Conservation (phyloP, 2,113 vertebrate species). For the Dipodomys merriami region DNA sequence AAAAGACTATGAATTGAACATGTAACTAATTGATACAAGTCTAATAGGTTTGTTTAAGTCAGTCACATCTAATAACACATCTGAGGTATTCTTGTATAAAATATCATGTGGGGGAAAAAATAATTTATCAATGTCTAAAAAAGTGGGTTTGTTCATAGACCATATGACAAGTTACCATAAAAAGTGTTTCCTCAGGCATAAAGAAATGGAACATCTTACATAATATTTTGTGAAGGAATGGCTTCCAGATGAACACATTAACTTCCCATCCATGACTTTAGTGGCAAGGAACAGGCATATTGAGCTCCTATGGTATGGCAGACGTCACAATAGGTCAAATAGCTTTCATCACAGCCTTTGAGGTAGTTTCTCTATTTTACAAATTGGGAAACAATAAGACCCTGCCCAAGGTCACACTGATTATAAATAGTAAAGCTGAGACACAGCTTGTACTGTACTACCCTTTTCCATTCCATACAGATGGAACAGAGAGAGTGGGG, state of each 20-base stretch:
- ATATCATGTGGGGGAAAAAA: slow-evolving; percentile 90
- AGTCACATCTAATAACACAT: slow-evolving; percentile 52
- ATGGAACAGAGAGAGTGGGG: background rate
- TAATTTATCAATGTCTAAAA: slow-evolving; percentile 93
- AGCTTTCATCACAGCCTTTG: background rate
- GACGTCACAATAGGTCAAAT: background rate
- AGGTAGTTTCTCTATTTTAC: slow-evolving; percentile 32
- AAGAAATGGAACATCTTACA: slow-evolving; percentile 90
- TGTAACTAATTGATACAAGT: too few species aligned
- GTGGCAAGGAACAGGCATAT: background rate
- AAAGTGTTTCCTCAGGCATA: slow-evolving; percentile 97
- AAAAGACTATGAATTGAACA: too few species aligned
- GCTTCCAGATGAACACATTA: background rate
- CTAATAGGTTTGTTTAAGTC: too few species aligned
- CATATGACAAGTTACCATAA: slow-evolving; percentile 94
- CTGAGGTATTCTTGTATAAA: slow-evolving; percentile 93
- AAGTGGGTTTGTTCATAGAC: slow-evolving; percentile 91
- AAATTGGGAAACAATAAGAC: background rate
- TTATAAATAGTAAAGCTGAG: background rate
- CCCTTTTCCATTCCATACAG: background rate
- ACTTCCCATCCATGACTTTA: background rate
- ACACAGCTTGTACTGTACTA: background rate
- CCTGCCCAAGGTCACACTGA: slow-evolving; percentile 4
- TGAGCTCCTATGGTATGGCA: background rate
- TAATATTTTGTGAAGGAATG: background rate